Evolutionary conservation across 2,888 invertebrate species (phyloP), one percentile per base, ranked within the genome.

Genomic region (Drosophila mulleri): DNA sequence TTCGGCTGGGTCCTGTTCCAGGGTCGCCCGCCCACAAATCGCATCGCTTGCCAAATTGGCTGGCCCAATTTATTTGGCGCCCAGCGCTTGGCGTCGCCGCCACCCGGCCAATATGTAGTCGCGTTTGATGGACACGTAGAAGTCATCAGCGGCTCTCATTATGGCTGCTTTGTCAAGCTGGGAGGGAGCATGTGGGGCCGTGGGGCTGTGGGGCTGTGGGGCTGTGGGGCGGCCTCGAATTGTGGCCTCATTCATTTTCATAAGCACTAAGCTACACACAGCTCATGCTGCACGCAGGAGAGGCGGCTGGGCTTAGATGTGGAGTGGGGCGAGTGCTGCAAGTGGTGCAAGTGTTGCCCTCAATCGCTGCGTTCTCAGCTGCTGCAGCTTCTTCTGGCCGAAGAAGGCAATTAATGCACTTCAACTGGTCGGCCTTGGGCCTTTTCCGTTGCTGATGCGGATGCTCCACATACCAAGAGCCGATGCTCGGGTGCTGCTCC

Each of bases 351-450:
- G 48, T 20, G 42, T 18, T 59, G 59, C 29, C 37, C 65, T 37
- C 50, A 52, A 63, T 63, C 50, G 63, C 29, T 35, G 20, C 29
- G 67, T 29, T n/a, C 37, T 39, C 47, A 23, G 44, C n/a, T 12
- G 44, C n/a, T 12, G 72, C 70, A 66, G 65, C 58, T 47, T 61
- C 66, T 42, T n/a, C 50, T 11, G 5, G n/a, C 37, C 50, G 18
- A 50, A 50, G 41, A 42, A 56, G 67, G 67, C 71, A 84, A 84
- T 85, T 84, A 88, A 80, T 80, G 82, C 63, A 53, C 64, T 47
- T 52, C 80, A 87, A 64, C 69, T 74, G 85, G 74, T 64, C 83
- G 84, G 84, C 84, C 88, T 88, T 88, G 84, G 88, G 84, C 81
- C 65, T 76, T 73, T 84, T 70, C 62, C 72, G 73, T 18, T 72